These are phyloP conservation scores for Adrianichthys oophorus DNA, from an alignment of 2,797 vertebrate genomes.

Conservation along the genomic window DNA sequence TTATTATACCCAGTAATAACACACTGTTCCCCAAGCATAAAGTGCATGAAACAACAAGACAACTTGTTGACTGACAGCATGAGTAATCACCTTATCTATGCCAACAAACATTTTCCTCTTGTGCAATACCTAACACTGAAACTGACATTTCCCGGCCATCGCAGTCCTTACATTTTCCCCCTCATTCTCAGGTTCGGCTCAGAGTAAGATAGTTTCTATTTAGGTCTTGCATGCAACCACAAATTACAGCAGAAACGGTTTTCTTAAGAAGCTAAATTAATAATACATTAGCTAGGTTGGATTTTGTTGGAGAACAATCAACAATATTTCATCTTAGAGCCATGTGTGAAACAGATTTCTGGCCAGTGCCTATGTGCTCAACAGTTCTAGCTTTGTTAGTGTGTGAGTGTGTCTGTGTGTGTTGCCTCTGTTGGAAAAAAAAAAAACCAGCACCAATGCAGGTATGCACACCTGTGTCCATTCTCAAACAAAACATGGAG, in stretches of 20 bases:
- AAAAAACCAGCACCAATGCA: conserved; percentile 26
- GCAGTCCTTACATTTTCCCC: conserved; percentile 2
- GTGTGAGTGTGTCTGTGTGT: too few relatives aligned
- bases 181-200: conserved; percentile 28
- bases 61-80: conserved; percentile 43
- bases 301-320: conserved; percentile 38
- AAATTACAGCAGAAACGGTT: conserved; percentile 49
- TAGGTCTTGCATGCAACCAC: conserved; percentile 54
- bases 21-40: conserved; percentile 19
- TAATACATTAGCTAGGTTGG: conserved; percentile 45
- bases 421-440: not conserved
- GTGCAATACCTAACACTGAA: conserved; percentile 10
- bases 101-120: conserved; percentile 53
- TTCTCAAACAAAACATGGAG: conserved; percentile 5
- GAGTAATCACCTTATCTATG: conserved; percentile 57
- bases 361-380: conserved; percentile 3
- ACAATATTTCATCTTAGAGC: conserved; percentile 35
- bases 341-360: conserved; percentile 52
- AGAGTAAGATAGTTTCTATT: conserved; percentile 19
- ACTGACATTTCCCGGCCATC: conserved; percentile 12
- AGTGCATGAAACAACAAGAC: conserved; percentile 25
- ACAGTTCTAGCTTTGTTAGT: conserved; percentile 4
- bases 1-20: conserved; percentile 12
- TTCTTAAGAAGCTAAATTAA: conserved; percentile 58
- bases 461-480: conserved; percentile 52